These are phyloP conservation scores for Sceliomorpha sp. DNA, from an alignment of 2,888 invertebrate genomes.

Conservation along the genomic window DNA sequence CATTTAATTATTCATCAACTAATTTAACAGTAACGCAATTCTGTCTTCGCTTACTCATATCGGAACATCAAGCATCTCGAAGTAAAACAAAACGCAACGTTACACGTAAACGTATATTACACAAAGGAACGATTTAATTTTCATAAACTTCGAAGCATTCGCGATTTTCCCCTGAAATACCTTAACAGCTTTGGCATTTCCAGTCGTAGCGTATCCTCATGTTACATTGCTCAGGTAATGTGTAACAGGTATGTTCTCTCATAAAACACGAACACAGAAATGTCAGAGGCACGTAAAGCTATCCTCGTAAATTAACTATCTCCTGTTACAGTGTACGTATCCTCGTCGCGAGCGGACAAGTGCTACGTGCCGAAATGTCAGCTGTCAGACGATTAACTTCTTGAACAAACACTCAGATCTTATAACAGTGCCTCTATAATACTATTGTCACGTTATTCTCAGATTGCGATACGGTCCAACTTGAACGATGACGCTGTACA, in stretches of 20 bases:
- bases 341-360: slow-evolving; percentile 31
- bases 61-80: too few relatives aligned
- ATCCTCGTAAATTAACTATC: slow-evolving; percentile 56
- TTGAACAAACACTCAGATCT: slow-evolving; percentile 43
- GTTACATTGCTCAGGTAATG: slow-evolving; percentile 29
- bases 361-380: slow-evolving; percentile 52
- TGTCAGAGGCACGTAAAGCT: slow-evolving; percentile 53
- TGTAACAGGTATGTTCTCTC: slow-evolving; percentile 36
- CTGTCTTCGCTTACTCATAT: too few relatives aligned
- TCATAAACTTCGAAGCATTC: not conserved
- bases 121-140: too few relatives aligned
- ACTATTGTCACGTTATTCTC: slow-evolving; percentile 43
- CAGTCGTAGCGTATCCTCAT: slow-evolving; percentile 14
- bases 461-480: slow-evolving; percentile 37
- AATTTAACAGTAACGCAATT: too few relatives aligned
- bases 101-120: too few relatives aligned
- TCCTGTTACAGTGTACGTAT: slow-evolving; percentile 35
- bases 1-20: too few relatives aligned
- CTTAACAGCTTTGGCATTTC: slow-evolving; percentile 27
- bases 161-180: slow-evolving; percentile 1
- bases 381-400: slow-evolving; percentile 47
- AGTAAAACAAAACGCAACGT: too few relatives aligned
- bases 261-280: slow-evolving; percentile 51
- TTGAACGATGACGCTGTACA: slow-evolving; percentile 25
- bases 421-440: slow-evolving; percentile 39